A percentile compares a stretch with the other conserved stretches of the same genome.
Evolutionary conservation across 2,888 invertebrate genomes (phyloP).

Genomic region (Hermaeophaga mercurialis): DNA sequence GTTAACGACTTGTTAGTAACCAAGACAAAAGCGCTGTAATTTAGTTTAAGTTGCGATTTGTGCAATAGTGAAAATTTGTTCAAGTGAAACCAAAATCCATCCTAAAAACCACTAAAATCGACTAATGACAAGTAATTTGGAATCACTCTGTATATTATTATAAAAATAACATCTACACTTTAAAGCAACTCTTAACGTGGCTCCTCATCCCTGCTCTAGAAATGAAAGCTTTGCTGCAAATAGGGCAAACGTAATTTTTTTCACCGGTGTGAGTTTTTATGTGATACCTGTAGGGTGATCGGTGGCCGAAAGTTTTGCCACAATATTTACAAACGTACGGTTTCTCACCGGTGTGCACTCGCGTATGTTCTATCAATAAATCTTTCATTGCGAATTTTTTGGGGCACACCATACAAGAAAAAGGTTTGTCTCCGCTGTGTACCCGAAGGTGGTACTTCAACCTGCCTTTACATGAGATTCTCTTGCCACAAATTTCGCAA

Average conservation of each 20-base stretch:
- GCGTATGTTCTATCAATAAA: slow-evolving; percentile 51
- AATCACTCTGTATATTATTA: too few relatives aligned
- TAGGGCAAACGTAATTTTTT: slow-evolving; percentile 61
- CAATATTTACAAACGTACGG: slow-evolving; percentile 49
- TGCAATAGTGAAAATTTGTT: too few relatives aligned
- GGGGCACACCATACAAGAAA: slow-evolving; percentile 51
- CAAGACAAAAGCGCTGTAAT: too few relatives aligned
- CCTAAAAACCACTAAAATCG: too few relatives aligned
- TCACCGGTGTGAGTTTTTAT: slow-evolving; percentile 67
- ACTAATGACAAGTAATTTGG: too few relatives aligned
- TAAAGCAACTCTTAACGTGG: slow-evolving; percentile 52
- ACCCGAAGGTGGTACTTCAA: slow-evolving; percentile 52
- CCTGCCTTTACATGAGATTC: slow-evolving; percentile 51
- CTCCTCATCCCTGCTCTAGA: slow-evolving; percentile 52
- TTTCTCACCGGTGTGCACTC: slow-evolving; percentile 53
- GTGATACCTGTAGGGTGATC: slow-evolving; percentile 65
- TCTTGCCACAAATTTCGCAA: slow-evolving; percentile 54
- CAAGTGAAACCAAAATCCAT: too few relatives aligned
- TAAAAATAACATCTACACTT: too few relatives aligned
- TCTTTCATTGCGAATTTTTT: slow-evolving; percentile 60
- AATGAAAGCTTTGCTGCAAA: slow-evolving; percentile 51
- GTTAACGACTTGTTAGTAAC: too few relatives aligned
- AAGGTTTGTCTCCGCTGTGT: slow-evolving; percentile 59
- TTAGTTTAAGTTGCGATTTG: too few relatives aligned
- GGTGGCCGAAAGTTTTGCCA: slow-evolving; percentile 60